Percentiles rank a stretch among this genome's conserved stretches.
phyloP scores from a whole-genome alignment of 2,797 vertebrate genomes.

The Coreius guichenoti region DNA sequence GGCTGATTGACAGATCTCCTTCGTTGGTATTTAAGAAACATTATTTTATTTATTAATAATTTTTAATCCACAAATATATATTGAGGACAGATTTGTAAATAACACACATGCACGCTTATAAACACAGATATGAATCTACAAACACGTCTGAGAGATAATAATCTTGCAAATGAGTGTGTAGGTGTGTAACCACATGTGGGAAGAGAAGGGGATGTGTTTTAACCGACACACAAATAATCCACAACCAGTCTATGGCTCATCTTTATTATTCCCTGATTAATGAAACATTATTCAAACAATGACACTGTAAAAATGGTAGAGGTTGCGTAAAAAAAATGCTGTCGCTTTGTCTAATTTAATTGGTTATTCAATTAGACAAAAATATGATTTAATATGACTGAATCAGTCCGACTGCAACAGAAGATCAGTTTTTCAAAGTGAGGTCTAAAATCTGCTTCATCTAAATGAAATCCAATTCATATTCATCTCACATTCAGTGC shows the following conservation, averaged over 20 bases:
- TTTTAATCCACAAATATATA: not conserved
- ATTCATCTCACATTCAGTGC: not conserved
- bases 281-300: not conserved
- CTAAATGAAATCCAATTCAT: not conserved
- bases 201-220: not conserved
- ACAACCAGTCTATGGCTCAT: not conserved
- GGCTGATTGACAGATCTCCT: too few species aligned
- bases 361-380: not conserved
- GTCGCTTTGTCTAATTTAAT: not conserved
- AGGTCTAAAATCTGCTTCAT: not conserved
- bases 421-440: not conserved
- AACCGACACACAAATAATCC: not conserved
- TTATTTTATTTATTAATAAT: not conserved
- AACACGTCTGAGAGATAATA: not conserved
- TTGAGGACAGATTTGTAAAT: not conserved
- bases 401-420: not conserved
- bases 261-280: not conserved
- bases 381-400: not conserved
- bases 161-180: conserved; percentile 23
- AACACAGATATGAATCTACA: too few species aligned
- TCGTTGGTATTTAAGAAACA: not conserved
- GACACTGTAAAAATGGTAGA: not conserved
- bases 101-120: not conserved
- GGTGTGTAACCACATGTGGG: not conserved
- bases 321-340: not conserved